phyloP scores from a whole-genome alignment of 2,888 invertebrate genomes.

The Ischnura elegans region DNA sequence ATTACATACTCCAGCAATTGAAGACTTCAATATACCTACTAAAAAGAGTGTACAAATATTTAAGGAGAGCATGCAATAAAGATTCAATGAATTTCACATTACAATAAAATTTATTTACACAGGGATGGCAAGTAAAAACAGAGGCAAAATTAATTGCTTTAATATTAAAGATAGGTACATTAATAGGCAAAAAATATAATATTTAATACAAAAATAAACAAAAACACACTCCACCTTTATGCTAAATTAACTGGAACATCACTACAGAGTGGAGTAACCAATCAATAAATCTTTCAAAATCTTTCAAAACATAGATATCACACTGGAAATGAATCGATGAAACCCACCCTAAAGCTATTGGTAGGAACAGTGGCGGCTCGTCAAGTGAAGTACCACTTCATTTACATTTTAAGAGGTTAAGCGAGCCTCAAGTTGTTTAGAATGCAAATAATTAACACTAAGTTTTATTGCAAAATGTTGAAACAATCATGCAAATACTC shows the following conservation, averaged over 20 bases:
- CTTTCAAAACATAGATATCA: background rate
- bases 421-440: background rate
- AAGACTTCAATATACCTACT: background rate
- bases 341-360: background rate
- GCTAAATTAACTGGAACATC: background rate
- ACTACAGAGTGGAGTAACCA: background rate
- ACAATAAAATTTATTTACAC: too few relatives aligned
- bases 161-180: background rate
- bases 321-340: background rate
- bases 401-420: too few relatives aligned
- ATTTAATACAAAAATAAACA: background rate
- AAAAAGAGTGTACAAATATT: background rate
- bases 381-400: too few relatives aligned
- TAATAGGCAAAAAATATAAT: background rate
- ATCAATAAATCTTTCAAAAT: background rate
- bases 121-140: background rate
- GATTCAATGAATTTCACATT: background rate
- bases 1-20: background rate
- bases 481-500: background rate
- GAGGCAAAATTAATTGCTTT: background rate
- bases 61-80: background rate
- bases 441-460: background rate
- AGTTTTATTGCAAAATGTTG: background rate
- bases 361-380: too few relatives aligned
- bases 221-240: background rate